phyloP scores from a whole-genome alignment of 2,113 vertebrate species.

The Saccopteryx bilineata region DNA sequence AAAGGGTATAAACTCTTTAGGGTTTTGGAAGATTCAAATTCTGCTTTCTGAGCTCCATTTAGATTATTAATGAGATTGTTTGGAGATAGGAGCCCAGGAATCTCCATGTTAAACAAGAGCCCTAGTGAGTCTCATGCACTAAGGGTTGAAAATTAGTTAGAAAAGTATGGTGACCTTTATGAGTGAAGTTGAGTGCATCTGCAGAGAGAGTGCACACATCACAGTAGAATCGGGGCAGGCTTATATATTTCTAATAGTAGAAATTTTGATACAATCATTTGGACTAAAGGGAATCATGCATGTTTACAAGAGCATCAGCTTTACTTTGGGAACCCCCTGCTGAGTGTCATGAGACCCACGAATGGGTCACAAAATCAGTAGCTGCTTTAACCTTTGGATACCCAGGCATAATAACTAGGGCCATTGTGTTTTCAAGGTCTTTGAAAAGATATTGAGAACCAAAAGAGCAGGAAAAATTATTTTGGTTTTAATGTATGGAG shows the following conservation, averaged over 20 bases:
- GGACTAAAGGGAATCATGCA: not conserved
- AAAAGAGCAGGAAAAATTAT: conserved; percentile 34
- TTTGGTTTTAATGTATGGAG: conserved; percentile 27
- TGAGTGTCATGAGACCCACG: not conserved
- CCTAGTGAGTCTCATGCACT: not conserved
- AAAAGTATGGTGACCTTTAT: conserved; percentile 37
- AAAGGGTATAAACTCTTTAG: not conserved
- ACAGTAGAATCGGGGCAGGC: not conserved
- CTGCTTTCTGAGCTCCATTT: not conserved
- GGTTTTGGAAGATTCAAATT: conserved; percentile 9
- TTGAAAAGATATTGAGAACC: conserved; percentile 36
- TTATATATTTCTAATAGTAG: not conserved
- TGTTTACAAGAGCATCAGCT: not conserved
- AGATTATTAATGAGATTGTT: conserved; percentile 39
- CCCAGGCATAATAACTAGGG: not conserved
- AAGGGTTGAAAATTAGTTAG: not conserved
- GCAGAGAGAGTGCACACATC: not conserved
- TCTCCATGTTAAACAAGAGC: conserved; percentile 16
- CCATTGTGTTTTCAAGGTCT: not conserved
- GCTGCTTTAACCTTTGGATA: not conserved
- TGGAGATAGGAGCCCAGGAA: not conserved
- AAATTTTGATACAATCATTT: conserved; percentile 20
- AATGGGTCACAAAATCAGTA: not conserved
- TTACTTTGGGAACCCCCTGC: not conserved
- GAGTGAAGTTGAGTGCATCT: not conserved